Evolutionary conservation across 2,113 vertebrate species (phyloP).

Genomic region (Prunella himalayana): DNA sequence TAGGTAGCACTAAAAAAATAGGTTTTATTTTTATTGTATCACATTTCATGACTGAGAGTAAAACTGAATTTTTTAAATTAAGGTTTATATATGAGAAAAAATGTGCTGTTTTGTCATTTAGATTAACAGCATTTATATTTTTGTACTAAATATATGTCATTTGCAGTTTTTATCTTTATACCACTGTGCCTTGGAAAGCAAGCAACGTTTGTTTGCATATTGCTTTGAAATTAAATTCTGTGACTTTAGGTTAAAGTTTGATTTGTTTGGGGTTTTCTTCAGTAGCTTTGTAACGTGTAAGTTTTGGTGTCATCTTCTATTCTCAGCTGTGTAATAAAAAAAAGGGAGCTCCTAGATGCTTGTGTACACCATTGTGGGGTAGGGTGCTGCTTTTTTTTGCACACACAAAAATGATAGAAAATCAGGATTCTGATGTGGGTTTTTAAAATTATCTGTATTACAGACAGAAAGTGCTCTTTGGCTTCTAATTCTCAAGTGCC

Average conservation of each 20-base stretch:
- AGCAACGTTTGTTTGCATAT: neutral
- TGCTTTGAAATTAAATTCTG: neutral
- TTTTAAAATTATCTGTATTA: neutral
- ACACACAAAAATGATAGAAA: neutral
- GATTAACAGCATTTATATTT: constrained; percentile 1
- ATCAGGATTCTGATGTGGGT: neutral
- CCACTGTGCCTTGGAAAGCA: constrained; percentile 14
- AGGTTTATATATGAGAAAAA: neutral
- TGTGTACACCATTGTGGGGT: neutral
- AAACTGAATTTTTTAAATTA: neutral
- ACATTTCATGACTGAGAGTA: neutral
- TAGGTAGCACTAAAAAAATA: neutral
- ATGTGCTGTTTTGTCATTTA: neutral
- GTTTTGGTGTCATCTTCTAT: neutral
- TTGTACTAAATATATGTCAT: neutral
- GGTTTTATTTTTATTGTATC: neutral
- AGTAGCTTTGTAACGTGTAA: neutral
- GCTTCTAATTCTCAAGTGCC: neutral
- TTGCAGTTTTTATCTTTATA: neutral
- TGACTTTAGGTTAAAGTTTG: neutral
- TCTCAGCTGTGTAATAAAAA: neutral
- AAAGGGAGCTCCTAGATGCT: neutral
- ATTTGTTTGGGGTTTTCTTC: neutral
- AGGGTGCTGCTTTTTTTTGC: neutral
- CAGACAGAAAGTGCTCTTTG: neutral